phyloP scores from a whole-genome alignment of 2,797 vertebrate genomes.

The Fratercula arctica region DNA sequence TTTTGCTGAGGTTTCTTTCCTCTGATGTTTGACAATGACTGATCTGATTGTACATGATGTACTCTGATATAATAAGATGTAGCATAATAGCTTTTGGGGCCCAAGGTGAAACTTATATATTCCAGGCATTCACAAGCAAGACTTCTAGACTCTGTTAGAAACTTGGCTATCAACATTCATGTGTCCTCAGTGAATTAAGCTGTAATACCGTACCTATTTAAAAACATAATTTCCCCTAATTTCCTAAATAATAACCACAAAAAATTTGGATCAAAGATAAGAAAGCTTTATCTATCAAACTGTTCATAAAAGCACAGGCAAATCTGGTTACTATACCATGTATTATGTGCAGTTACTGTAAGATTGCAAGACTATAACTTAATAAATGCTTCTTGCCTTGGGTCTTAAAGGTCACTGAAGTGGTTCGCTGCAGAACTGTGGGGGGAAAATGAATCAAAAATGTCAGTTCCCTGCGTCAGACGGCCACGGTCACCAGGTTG shows the following conservation, averaged over 20 bases:
- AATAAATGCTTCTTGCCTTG: background rate
- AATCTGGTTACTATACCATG: background rate
- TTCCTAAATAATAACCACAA: background rate
- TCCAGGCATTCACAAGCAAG: background rate
- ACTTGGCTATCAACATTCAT: background rate
- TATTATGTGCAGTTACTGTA: background rate
- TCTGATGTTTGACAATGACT: background rate
- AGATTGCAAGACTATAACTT: background rate
- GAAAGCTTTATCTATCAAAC: background rate
- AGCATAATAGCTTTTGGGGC: background rate
- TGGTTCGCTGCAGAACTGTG: background rate
- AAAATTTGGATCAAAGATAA: background rate
- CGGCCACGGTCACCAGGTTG: background rate
- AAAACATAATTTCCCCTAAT: background rate
- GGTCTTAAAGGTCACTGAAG: background rate
- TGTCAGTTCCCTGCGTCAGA: background rate
- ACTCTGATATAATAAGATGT: background rate
- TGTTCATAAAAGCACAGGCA: background rate
- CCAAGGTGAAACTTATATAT: background rate
- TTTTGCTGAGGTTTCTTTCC: background rate
- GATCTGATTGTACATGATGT: background rate
- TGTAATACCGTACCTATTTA: background rate
- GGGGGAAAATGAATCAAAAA: background rate
- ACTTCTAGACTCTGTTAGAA: background rate
- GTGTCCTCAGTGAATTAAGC: background rate